Evolutionary conservation across 1,140 invertebrate species (phyloP), one percentile per base, ranked within the genome.

Genomic region (Pseudoatta argentina): DNA sequence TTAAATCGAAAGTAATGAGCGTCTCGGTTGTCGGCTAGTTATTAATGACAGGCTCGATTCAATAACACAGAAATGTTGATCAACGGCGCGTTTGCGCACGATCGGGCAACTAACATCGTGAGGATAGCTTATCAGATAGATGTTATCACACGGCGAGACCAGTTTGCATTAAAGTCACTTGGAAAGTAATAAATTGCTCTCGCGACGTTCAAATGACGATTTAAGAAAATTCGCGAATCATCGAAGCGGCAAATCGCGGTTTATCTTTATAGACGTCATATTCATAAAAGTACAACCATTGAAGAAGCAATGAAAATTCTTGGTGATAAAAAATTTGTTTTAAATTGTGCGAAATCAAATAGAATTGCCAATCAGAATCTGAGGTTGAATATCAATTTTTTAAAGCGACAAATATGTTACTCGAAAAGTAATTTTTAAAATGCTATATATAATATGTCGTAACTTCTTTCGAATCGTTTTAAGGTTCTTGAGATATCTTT

Each of bases 11-110:
- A 79, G 63, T 77, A 87, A 73, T 59, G 82, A 76, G 53, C 34
- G 51, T 69, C 87, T 39, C 72, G 72, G 51, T 85, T 61, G 67
- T 67, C 24, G 21, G 67, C 57, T 71, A 57, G 82, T 89, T 90
- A 90, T 90, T 90, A 90, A 90, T 89, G 89, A 90, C 71, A 51
- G 64, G n/a, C 12, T 24, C 34, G 87, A 86, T 77, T 72, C 27
- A 77, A 77, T 61, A 83, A 77, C 51, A 55, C 53, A 63, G 55
- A 61, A 86, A 76, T 61, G 30, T 34, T 39, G 34, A n/a, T 76
- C 85, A 48, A 59, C 27, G 71, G 67, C 77, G 73, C 86, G 69
- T 64, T 78, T 55, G 86, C 75, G 57, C 76, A 72, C 78, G 75
- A 85, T 66, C 87, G 77, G 27, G 12, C 71, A 30, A 63, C 39